These are phyloP conservation scores for Leucania comma DNA, from an alignment of 2,888 invertebrate genomes.

Conservation along the genomic window DNA sequence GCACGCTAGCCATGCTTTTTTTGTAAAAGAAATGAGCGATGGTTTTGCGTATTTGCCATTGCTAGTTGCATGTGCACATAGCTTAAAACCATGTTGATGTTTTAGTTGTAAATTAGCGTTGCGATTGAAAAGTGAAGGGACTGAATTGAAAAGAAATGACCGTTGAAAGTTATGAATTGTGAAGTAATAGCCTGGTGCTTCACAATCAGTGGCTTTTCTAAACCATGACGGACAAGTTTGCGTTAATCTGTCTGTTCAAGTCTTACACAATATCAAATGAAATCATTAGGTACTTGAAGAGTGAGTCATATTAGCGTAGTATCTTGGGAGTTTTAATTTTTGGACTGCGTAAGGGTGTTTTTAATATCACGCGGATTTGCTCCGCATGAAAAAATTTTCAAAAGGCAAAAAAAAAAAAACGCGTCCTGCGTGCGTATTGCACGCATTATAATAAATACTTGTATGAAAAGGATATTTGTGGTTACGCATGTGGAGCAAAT, in stretches of 20 bases:
- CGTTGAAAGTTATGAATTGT: conserved; percentile 24
- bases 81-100: conserved; percentile 8
- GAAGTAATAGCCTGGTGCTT: not conserved
- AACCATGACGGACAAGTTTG: not conserved
- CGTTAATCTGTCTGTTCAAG: not conserved
- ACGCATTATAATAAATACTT: too few relatives aligned
- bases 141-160: conserved; percentile 4
- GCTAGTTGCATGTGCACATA: conserved; percentile 9
- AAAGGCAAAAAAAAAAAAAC: too few relatives aligned
- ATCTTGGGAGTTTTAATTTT: too few relatives aligned
- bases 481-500: too few relatives aligned
- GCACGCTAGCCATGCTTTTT: conserved; percentile 34
- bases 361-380: too few relatives aligned
- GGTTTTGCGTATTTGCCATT: conserved; percentile 13
- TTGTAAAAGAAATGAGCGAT: conserved; percentile 18
- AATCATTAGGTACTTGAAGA: too few relatives aligned
- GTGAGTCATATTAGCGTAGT: too few relatives aligned
- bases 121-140: conserved; percentile 1
- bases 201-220: not conserved
- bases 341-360: too few relatives aligned
- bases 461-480: too few relatives aligned
- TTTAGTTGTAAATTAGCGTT: not conserved
- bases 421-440: too few relatives aligned
- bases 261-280: not conserved
- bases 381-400: too few relatives aligned